Base-by-base conservation (phyloP, 2,888 invertebrate species). In the Schizaphis graminum region DNA sequence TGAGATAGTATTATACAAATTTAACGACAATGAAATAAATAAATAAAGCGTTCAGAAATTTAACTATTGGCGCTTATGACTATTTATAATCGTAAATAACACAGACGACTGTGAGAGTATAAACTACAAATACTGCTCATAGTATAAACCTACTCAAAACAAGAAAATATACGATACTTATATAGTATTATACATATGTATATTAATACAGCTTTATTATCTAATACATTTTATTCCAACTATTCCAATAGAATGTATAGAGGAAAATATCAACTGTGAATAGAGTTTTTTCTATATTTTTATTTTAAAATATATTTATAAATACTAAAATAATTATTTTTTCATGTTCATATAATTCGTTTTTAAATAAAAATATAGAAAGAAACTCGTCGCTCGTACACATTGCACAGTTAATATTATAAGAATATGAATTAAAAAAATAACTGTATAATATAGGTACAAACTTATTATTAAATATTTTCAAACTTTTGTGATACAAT, bases 131-230 rank as follows among this genome's bases (percentile, higher is more conserved):
- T 61, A 10, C 26, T 85, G 44, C 16, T 44, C 28, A 44, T 47
- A 67, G 49, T 90, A 35, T 47, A 89, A 67, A 67, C 67, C 61
- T 35, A 90, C 90, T 90, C 67, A 67, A 90, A 90, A 90, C 47
- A 67, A 44, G 90, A 67, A 49, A 67, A 67, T 35, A 90, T 49
- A 67, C 24, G 49, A 90, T 90, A 90, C 24, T 24, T 67, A 67
- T 11, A 84, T 85, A 85, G 26, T 85, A 85, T 85, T 44, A 44
- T 85, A 84, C 4, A n/a, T 41, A 11, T 3, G 21, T 53, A 4
- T 53, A 77, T 77, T 77, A 77, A 16, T 41, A 21, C 77, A 8
- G 21, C 11, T 77, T 16, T 77, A 35, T 77, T 41, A 35, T 21
- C 35, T 77, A 35, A 35, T 41, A 35, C 8, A 77, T 77, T 77